A percentile compares a stretch with the other conserved stretches of the same genome.
These are phyloP conservation scores for Florisuga fusca DNA, from an alignment of 2,797 vertebrate species.

Conservation along the genomic window DNA sequence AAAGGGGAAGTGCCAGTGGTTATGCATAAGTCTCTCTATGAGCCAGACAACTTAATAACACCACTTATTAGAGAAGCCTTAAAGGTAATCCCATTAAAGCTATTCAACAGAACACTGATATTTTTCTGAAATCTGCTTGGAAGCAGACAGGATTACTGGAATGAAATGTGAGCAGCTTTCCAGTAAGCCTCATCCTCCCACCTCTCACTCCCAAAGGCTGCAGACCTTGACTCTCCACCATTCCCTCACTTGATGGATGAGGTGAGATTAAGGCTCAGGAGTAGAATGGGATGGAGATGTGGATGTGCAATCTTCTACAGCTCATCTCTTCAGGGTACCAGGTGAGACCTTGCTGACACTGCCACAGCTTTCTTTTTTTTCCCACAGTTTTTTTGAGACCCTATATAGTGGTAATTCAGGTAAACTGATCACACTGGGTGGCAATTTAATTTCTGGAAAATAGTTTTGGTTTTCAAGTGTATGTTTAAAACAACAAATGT, in stretches of 20 bases:
- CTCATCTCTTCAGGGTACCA: neutral
- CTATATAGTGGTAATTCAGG: neutral
- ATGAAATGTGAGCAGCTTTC: conserved; percentile 64
- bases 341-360: neutral
- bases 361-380: neutral
- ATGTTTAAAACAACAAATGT: neutral
- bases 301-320: neutral
- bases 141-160: conserved; percentile 68
- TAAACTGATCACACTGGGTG: neutral
- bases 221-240: rapidly evolving
- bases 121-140: conserved; percentile 70
- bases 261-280: neutral
- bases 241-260: neutral
- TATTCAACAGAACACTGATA: conserved; percentile 70
- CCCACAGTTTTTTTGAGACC: neutral
- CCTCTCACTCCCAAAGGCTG: neutral
- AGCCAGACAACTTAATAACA: conserved; percentile 72
- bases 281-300: neutral
- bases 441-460: neutral
- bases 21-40: conserved; percentile 57
- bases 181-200: conserved; percentile 44
- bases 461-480: neutral
- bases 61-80: conserved; percentile 76
- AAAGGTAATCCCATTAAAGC: conserved; percentile 76
- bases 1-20: conserved; percentile 60